phyloP scores from a whole-genome alignment of 2,888 invertebrate species.

The Sepiola atlantica region DNA sequence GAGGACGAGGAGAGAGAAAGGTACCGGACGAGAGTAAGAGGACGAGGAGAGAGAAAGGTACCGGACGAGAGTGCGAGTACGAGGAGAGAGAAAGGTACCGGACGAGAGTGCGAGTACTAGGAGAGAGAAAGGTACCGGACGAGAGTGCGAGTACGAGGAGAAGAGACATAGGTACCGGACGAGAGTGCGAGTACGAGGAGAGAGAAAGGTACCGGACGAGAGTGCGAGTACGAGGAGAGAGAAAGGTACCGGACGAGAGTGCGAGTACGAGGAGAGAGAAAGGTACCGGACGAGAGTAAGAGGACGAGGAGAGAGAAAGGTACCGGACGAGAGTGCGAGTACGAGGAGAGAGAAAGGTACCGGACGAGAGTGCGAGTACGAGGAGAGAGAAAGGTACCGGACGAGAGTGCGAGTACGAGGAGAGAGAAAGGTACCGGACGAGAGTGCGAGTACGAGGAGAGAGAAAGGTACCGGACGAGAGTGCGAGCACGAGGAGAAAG shows the following conservation, averaged over 20 bases:
- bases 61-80: not conserved
- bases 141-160: not conserved
- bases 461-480: too few species aligned
- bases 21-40: rapidly evolving
- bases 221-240: not conserved
- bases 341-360: not conserved
- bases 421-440: not conserved
- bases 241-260: not conserved
- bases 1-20: not conserved
- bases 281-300: not conserved
- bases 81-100: not conserved
- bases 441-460: too few species aligned
- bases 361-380: not conserved
- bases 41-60: not conserved
- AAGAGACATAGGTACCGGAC: not conserved
- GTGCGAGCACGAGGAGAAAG: too few species aligned
- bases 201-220: not conserved
- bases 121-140: not conserved
- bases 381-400: not conserved
- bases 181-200: not conserved
- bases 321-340: not conserved
- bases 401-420: not conserved
- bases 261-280: not conserved
- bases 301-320: not conserved
- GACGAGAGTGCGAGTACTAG: not conserved